Evolutionary conservation across 2,888 invertebrate genomes (phyloP).

Genomic region (Eustalomyia histrio): DNA sequence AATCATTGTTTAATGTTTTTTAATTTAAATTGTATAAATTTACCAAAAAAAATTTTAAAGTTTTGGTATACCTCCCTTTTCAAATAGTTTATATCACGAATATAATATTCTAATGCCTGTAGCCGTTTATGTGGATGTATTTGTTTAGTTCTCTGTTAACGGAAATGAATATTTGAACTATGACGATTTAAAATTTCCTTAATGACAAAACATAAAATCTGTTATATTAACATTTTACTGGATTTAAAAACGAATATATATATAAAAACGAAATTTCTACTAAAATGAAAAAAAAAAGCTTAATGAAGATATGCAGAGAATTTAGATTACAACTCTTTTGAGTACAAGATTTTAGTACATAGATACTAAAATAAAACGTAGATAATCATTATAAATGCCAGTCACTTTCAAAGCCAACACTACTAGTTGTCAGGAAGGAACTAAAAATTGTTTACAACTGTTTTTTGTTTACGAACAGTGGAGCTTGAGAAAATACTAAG

Average conservation of each 20-base stretch:
- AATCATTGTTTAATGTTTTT: no score
- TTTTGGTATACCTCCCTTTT: no score
- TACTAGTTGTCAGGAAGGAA: constrained; percentile 40
- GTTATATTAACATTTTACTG: constrained; percentile 11
- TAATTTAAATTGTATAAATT: no score
- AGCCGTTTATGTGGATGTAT: no score
- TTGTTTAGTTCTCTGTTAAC: constrained; percentile 63
- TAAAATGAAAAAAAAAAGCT: not conserved
- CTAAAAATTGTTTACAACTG: not conserved
- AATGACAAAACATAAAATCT: constrained; percentile 68
- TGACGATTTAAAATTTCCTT: constrained; percentile 75
- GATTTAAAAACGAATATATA: not conserved
- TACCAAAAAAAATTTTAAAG: no score
- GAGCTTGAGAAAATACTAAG: not conserved
- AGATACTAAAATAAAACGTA: not conserved
- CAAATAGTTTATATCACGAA: no score
- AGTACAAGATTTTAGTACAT: not conserved
- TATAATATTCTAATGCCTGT: no score
- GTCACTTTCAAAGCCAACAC: constrained; percentile 50
- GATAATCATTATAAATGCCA: constrained; percentile 43
- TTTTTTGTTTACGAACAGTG: not conserved
- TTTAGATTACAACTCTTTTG: constrained; percentile 9
- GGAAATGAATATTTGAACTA: constrained; percentile 75
- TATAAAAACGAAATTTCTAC: no score
- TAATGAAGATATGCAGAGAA: constrained; percentile 10